Base-by-base conservation (phyloP, 2,888 invertebrate genomes). In the Metalampra italica region DNA sequence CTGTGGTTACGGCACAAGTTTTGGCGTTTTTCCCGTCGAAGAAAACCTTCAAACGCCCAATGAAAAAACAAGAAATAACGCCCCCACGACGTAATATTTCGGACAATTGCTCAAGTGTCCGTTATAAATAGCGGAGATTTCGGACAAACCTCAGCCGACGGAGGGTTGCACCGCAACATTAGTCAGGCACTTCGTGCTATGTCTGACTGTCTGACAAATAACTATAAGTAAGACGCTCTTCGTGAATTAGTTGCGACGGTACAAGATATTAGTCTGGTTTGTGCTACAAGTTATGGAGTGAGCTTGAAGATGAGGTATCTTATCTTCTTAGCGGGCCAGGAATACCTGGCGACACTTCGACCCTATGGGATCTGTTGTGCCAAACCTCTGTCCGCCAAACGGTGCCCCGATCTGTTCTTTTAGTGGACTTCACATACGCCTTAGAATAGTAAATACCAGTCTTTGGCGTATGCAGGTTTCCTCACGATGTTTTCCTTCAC, bases 91-190 rank as follows among this genome's bases (percentile, higher is more conserved):
- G 34, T 34, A 14, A 39, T 39, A 39, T 15, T 39, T 14, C 13
- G 39, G 7, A 39, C 39, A 14, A 39, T 39, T 14, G 14, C 12
- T 29, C n/a, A 29, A 9, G 42, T 42, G 22, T 11, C 22, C 4
- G 29, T 42, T 29, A 42, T n/a, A 42, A 42, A 42, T 42, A n/a
- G 29, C 29, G 8, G 42, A 44, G 50, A 68, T 71, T 68, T 65
- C 51, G 55, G 58, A 49, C 51, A 53, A 52, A 60, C 57, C 62
- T 50, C 56, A 46, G 49, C 47, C 48, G 50, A 56, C 51, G 43
- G 51, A 51, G 51, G 48, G 55, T 59, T 56, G 48, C 46, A 44
- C 66, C 63, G 50, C 60, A 54, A 63, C 66, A 70, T 75, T 68
- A 68, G 56, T 71, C 60, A 64, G 58, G 47, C 49, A 59, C 51